Base-by-base conservation (phyloP, 2,113 vertebrate genomes). In the Hippocampus guttulatus region DNA sequence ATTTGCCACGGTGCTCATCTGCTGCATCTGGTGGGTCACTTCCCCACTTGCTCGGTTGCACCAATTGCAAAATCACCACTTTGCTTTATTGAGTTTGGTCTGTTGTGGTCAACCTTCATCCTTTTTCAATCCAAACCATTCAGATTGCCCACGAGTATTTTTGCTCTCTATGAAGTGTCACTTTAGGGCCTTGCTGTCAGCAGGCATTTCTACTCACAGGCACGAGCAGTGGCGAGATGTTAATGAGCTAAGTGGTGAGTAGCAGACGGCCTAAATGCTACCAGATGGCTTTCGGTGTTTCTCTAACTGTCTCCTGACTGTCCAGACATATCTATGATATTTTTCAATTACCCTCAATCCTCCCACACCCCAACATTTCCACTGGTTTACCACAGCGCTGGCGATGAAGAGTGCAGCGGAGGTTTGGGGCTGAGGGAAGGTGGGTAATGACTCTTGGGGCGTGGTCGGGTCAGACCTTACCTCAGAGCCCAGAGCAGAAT, bases 231-330 rank as follows among this genome's bases (percentile, higher is more conserved):
- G 66, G 58, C 63, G 38, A 52, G 63, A 84, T 71, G 61, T 70
- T 87, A 81, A 88, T 83, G 81, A 85, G 82, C 67, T 84, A 87
- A 90, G 78, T 75, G 87, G 84, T 70, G 61, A 77, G 54, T 75
- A 65, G 68, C 47, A 77, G 58, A 70, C 54, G 52, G 75, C 64
- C 72, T 91, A 88, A 89, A 84, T 58, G 74, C 73, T 83, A 84
- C 82, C 89, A 91, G 89, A 89, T 92, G 88, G 78, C 4, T 74
- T 74, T 75, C 79, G 69, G 70, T 43, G 38, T 71, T 72, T 74
- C 68, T 80, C 33, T 75, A 38, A 75, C 73, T 60, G 67, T 68
- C 67, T 68, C 30, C 11, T 54, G 52, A 79, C 69, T 75, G 70
- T 75, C 81, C 60, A 65, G 73, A n/a, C 43, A 47, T 86, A 78